These are phyloP conservation scores for Ceriagrion tenellum DNA, from an alignment of 2,888 invertebrate species.

Conservation along the genomic window DNA sequence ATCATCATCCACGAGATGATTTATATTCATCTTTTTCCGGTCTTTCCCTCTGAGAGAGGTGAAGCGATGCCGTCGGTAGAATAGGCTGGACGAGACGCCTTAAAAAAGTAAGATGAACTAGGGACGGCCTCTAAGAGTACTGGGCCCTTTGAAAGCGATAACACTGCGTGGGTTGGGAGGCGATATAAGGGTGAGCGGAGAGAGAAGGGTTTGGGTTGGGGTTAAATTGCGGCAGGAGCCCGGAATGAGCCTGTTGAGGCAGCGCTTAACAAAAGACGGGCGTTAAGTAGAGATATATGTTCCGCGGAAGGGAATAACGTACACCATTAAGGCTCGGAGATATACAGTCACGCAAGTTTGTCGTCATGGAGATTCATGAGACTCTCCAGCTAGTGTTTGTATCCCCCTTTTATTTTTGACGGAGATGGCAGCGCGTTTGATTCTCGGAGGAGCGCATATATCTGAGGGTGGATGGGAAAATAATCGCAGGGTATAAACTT, in stretches of 20 bases:
- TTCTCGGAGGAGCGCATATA: neutral
- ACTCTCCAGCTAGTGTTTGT: neutral
- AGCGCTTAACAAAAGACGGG: slow-evolving; percentile 46
- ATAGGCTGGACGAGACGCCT: neutral
- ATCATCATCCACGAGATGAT: neutral
- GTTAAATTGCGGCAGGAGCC: slow-evolving; percentile 12
- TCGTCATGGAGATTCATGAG: slow-evolving; percentile 47
- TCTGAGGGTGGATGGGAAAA: neutral
- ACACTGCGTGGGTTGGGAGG: neutral
- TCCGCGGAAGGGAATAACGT: neutral
- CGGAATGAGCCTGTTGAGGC: slow-evolving; percentile 47
- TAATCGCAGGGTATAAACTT: neutral
- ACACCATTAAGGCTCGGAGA: slow-evolving; percentile 49
- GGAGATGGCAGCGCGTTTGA: neutral
- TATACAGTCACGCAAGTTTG: slow-evolving; percentile 53
- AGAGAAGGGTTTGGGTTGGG: neutral
- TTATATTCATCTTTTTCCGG: neutral
- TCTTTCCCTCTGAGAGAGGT: neutral
- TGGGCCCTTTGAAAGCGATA: slow-evolving; percentile 33
- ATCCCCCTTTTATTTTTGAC: neutral
- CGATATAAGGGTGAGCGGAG: no score
- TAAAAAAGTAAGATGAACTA: neutral
- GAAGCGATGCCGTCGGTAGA: neutral
- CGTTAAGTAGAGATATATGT: slow-evolving; percentile 47
- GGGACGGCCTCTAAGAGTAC: neutral